Base-by-base conservation (phyloP, 2,113 vertebrate genomes). In the Sciurus niger region DNA sequence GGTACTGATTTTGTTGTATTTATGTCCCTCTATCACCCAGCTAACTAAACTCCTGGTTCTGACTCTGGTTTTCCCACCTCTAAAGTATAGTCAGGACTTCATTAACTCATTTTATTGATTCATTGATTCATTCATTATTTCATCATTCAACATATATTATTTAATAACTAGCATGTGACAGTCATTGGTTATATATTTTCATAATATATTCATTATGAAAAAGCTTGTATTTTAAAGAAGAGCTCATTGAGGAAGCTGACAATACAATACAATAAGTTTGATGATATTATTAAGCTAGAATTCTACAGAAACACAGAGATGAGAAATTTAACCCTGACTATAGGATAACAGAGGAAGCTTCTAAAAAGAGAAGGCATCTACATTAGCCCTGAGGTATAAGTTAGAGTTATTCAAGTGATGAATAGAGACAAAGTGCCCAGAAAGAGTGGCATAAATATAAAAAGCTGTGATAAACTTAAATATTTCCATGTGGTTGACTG, bases 151-250 rank as follows among this genome's bases (percentile, higher is more conserved):
- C 4, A 77, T 10, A 86, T 55, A 76, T 92, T 85, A 73, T 34
- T 89, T 89, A 70, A 48, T 86, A 46, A 53, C 32, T 70, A 65
- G 30, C 32, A 32, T 79, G 22, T 68, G 51, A 70, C 5, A 93
- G 63, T 68, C 63, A 65, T 79, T 89, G 6, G 22, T 34, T 88
- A 76, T 89, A 51, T 20, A 53, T 65, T 76, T 46, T 70, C 34
- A 88, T 55, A 67, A 93, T 72, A 84, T 74, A 48, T 74, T 72
- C 92, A 58, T 91, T 83, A 77, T 77, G 80, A 86, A 76, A n/a
- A 74, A 92, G 30, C 8, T 43, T 89, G 67, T n/a, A 72, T 1
- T 77, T 96, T 65, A 94, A 90, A 92, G 55, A 34, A 74, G 78
- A 53, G 16, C 22, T 32, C 40, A 74, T 53, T 84, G 30, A 82